These are phyloP conservation scores for Pseudoips prasinana DNA, from an alignment of 2,888 invertebrate species.

Conservation along the genomic window DNA sequence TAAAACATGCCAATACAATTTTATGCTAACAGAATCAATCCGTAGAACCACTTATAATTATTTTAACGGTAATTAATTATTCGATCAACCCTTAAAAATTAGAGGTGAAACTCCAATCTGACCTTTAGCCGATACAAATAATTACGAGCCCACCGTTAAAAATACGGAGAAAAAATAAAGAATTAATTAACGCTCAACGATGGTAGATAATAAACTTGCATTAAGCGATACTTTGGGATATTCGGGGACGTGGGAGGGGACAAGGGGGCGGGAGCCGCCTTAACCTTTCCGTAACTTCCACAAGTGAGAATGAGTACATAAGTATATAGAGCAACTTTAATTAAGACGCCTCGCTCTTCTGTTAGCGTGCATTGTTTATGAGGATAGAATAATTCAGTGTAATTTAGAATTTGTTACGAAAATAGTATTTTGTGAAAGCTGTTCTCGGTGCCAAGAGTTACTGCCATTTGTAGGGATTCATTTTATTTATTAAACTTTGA, in stretches of 20 bases:
- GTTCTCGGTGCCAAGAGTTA: no score
- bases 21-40: no score
- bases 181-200: constrained; percentile 71
- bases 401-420: constrained; percentile 46
- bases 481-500: no score
- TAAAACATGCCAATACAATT: no score
- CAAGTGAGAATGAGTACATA: constrained; percentile 76
- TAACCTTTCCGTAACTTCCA: constrained; percentile 77
- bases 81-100: no score
- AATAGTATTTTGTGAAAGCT: constrained; percentile 17
- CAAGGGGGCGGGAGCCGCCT: constrained; percentile 48
- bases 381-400: constrained; percentile 57
- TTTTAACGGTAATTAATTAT: no score
- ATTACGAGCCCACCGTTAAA: not conserved
- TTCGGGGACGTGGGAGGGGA: constrained; percentile 57
- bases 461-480: not conserved
- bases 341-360: constrained; percentile 68
- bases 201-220: constrained; percentile 76
- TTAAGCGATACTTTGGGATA: constrained; percentile 76
- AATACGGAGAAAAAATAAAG: constrained; percentile 40
- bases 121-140: no score
- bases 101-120: no score
- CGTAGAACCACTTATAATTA: no score
- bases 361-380: constrained; percentile 73
- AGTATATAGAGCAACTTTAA: constrained; percentile 76